These are phyloP conservation scores for Hedya salicella DNA, from an alignment of 2,888 invertebrate species.

Conservation along the genomic window DNA sequence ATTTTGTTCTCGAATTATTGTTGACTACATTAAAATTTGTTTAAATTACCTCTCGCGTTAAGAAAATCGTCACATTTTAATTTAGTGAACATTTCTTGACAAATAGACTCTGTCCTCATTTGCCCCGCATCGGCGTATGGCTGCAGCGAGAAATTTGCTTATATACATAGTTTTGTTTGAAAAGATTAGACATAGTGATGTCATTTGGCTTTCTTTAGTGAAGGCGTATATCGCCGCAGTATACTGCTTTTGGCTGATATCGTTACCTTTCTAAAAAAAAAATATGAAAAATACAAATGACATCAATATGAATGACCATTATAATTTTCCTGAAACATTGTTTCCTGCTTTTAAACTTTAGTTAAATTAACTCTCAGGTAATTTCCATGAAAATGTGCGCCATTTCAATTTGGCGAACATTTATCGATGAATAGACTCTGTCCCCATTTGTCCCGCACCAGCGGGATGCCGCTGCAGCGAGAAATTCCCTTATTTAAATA, in stretches of 20 bases:
- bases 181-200: not conserved
- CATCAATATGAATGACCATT: too few species aligned
- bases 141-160: too few species aligned
- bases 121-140: slow-evolving; percentile 6
- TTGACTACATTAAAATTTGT: not conserved
- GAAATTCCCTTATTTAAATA: slow-evolving; percentile 39
- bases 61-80: slow-evolving; percentile 15
- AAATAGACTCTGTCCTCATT: not conserved
- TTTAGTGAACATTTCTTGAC: slow-evolving; percentile 8
- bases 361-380: not conserved
- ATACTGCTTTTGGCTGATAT: too few species aligned
- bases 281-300: too few species aligned
- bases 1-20: too few species aligned
- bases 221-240: too few species aligned
- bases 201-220: too few species aligned
- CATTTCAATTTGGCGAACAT: slow-evolving; percentile 18
- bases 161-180: too few species aligned
- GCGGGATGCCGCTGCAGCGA: slow-evolving; percentile 21
- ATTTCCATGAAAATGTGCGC: slow-evolving; percentile 4
- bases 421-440: slow-evolving; percentile 9
- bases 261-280: too few species aligned
- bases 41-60: not conserved
- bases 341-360: not conserved
- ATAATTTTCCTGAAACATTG: too few species aligned
- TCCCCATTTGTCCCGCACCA: not conserved